A percentile compares a stretch with the other conserved stretches of the same genome.
phyloP scores from a whole-genome alignment of 2,113 vertebrate genomes.

The Bos indicus region DNA sequence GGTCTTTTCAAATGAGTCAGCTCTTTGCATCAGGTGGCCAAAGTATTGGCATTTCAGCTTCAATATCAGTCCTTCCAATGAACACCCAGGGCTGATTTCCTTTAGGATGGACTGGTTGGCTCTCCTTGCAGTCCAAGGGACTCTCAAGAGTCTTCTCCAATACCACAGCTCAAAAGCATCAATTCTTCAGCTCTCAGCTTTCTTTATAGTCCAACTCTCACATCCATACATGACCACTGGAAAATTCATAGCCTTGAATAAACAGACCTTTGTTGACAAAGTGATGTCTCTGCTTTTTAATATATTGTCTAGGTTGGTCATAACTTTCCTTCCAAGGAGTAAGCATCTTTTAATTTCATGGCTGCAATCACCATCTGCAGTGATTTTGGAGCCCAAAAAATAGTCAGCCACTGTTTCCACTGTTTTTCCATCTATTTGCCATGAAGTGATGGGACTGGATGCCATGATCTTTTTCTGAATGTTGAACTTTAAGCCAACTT shows the following conservation, averaged over 20 bases:
- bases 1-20: neutral
- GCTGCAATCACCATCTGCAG: neutral
- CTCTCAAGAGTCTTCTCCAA: neutral
- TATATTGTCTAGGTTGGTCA: neutral
- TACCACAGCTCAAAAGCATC: neutral
- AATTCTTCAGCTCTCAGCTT: neutral
- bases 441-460: neutral
- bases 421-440: neutral
- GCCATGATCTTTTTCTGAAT: neutral
- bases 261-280: neutral
- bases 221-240: neutral
- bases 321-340: neutral
- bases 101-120: neutral
- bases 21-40: neutral
- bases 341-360: neutral
- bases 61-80: neutral
- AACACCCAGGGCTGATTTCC: neutral
- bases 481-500: neutral
- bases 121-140: neutral
- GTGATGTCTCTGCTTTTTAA: neutral
- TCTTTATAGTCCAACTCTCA: neutral
- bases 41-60: neutral
- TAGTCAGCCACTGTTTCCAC: neutral
- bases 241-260: neutral
- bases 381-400: neutral